Conservation (phyloP, 2,797 vertebrate genomes). For the Sebastes paucispinis region DNA sequence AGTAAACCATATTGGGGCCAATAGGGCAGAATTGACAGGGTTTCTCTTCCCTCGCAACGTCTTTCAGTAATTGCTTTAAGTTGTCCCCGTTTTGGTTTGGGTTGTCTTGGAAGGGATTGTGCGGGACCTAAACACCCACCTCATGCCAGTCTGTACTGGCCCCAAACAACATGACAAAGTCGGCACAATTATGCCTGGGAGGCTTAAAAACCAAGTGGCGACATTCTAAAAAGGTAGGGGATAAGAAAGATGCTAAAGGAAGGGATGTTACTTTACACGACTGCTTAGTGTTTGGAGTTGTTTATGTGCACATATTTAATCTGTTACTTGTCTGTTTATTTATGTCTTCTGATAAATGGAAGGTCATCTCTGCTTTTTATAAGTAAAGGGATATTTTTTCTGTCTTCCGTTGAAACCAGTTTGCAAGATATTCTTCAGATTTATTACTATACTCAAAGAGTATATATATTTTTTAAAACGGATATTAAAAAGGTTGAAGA, state of each 20-base stretch:
- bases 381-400: neutral
- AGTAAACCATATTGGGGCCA: neutral
- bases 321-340: neutral
- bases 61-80: neutral
- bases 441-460: neutral
- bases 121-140: neutral
- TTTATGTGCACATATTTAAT: neutral
- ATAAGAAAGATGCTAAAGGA: neutral
- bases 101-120: conserved; percentile 3
- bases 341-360: neutral
- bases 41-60: neutral
- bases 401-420: neutral
- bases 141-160: neutral
- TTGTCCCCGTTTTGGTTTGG: neutral
- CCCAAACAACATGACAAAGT: conserved; percentile 12
- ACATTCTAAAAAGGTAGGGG: neutral
- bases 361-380: neutral
- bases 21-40: neutral
- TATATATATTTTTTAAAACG: neutral
- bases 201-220: neutral
- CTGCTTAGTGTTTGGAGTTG: neutral
- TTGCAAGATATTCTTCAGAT: neutral
- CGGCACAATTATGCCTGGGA: neutral
- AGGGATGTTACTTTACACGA: neutral
- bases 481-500: neutral